These are phyloP conservation scores for Rhinoderma darwinii DNA, from an alignment of 2,113 vertebrate genomes.

Conservation along the genomic window DNA sequence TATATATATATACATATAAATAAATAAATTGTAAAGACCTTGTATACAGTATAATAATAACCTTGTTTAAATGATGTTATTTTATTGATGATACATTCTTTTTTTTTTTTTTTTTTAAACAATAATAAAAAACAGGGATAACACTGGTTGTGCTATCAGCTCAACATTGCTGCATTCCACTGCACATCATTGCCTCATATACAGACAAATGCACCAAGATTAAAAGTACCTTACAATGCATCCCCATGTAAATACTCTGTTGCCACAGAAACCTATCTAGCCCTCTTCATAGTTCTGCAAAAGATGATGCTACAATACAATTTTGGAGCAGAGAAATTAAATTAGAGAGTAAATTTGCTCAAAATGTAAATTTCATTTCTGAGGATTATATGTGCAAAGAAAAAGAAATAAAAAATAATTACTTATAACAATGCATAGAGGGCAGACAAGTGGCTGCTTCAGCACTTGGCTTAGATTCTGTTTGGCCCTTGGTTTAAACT, in stretches of 20 bases:
- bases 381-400: conserved; percentile 2
- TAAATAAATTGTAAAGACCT: too few species aligned
- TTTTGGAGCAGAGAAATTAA: not conserved
- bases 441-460: not conserved
- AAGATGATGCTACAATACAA: not conserved
- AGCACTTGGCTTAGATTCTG: not conserved
- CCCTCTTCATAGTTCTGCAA: conserved; percentile 3
- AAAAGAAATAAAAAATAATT: conserved; percentile 17
- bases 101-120: too few species aligned
- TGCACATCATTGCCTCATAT: not conserved
- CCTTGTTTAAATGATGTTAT: too few species aligned
- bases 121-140: too few species aligned
- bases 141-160: not conserved
- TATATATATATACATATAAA: too few species aligned
- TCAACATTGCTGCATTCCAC: not conserved
- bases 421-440: not conserved
- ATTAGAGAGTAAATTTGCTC: not conserved
- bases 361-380: conserved; percentile 30
- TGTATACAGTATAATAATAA: too few species aligned
- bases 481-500: conserved; percentile 15
- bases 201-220: not conserved
- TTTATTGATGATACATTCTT: too few species aligned
- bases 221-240: not conserved
- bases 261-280: not conserved
- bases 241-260: not conserved